Conservation (phyloP, 2,113 vertebrate genomes). For the Pygoscelis antarcticus region DNA sequence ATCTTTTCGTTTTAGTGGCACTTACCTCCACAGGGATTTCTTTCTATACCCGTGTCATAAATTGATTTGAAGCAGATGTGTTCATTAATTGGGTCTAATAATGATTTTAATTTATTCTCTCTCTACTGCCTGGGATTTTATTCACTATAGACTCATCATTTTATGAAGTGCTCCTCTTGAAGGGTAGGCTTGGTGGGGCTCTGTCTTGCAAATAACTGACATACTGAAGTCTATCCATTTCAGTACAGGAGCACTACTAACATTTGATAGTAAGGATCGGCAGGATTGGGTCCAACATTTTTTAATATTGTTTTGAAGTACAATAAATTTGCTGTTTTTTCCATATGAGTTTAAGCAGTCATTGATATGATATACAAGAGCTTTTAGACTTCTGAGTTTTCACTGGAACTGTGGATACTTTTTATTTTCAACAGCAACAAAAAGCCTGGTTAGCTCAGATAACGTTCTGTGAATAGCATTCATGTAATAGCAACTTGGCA, state of each 20-base stretch:
- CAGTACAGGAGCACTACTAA: background rate
- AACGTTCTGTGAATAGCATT: background rate
- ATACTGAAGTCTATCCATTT: background rate
- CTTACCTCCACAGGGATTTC: background rate
- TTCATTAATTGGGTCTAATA: conserved; percentile 19
- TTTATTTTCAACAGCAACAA: background rate
- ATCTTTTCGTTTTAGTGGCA: background rate
- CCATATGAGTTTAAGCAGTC: background rate
- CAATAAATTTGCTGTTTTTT: background rate
- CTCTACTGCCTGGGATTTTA: background rate
- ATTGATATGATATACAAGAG: background rate
- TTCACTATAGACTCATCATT: background rate
- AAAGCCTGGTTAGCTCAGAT: background rate
- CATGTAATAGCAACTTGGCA: background rate
- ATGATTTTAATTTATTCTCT: background rate
- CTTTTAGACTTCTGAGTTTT: background rate
- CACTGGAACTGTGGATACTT: background rate
- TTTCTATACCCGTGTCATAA: background rate
- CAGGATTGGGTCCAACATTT: background rate
- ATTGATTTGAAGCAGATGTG: conserved; percentile 8
- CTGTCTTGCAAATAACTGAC: background rate
- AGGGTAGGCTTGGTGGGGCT: background rate
- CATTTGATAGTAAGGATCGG: background rate
- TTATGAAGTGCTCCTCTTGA: background rate
- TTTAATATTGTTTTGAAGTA: background rate